Percentiles rank a stretch among this genome's conserved stretches.
These are phyloP conservation scores for Rhinophrynus dorsalis DNA, from an alignment of 2,797 vertebrate genomes.

Conservation along the genomic window DNA sequence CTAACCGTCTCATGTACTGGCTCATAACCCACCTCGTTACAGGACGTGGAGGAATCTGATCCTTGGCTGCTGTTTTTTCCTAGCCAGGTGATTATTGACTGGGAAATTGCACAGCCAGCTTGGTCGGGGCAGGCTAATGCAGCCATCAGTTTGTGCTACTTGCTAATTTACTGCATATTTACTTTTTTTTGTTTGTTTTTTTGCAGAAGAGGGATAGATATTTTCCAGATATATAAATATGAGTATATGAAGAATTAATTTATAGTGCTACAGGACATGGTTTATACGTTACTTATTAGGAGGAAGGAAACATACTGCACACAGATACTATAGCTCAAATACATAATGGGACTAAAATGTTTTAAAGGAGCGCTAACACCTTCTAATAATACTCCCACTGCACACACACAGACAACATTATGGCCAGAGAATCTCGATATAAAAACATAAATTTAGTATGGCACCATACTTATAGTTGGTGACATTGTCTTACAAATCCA, in stretches of 20 bases:
- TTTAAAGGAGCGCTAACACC: too few relatives aligned
- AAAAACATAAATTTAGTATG: too few relatives aligned
- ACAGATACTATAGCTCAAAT: too few relatives aligned
- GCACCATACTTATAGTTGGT: too few relatives aligned
- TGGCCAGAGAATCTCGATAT: too few relatives aligned
- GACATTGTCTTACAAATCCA: too few relatives aligned
- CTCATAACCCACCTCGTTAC: conserved; percentile 52
- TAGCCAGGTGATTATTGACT: conserved; percentile 63
- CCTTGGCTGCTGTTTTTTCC: conserved; percentile 57
- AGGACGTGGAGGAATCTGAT: conserved; percentile 54
- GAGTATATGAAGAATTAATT: conserved; percentile 5
- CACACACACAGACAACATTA: too few relatives aligned
- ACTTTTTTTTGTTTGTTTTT: too few relatives aligned
- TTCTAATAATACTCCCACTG: too few relatives aligned
- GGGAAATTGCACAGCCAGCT: conserved; percentile 33
- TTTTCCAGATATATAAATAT: conserved; percentile 18
- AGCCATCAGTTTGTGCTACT: neutral
- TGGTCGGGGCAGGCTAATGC: neutral
- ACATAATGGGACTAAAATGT: too few relatives aligned
- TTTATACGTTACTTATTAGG: neutral
- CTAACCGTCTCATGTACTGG: conserved; percentile 41
- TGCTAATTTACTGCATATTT: neutral
- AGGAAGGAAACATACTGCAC: neutral
- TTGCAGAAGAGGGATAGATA: neutral
- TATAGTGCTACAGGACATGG: neutral